Evolutionary conservation across 1,140 invertebrate species (phyloP), one percentile per base, ranked within the genome.

Genomic region (Papilio polytes): DNA sequence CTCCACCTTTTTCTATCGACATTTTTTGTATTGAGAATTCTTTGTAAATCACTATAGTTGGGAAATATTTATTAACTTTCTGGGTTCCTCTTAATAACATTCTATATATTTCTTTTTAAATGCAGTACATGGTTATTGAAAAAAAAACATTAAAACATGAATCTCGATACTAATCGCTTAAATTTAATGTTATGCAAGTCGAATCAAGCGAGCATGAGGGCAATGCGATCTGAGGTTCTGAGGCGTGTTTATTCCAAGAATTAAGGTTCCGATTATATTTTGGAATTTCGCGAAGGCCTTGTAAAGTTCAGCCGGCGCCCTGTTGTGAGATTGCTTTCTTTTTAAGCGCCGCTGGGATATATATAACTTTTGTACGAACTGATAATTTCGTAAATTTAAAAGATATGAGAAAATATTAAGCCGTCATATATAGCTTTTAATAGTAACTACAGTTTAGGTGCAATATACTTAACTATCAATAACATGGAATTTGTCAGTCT

Each of bases 161-260:
- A 31, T 63, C 20, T 63, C 10, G 59, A 63, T 12, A 10, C 59
- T 26, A 13, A 26, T 63, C 22, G 59, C 6, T 22, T 22, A 26
- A 22, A 63, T 63, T 63, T 26, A 26, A 26, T 59, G 20, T 63
- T 63, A 63, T 63, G 59, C 59, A 63, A 63, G 59, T 63, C 22
- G 59, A 63, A 63, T 63, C 10, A 63, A 26, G 22, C 59, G 59
- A 26, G 0, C 22, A 4, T 26, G 20, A 63, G 22, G 12, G 59
- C 59, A 63, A 63, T 22, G 59, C 59, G 31, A 63, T 63, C 59
- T 63, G 59, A 56, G 53, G 53, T 56, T 56, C 59, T 26, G 59
- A 22, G 59, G 59, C 59, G 59, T 26, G 59, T 63, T 70, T 70
- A 15, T 70, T 70, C 63, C 22, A 15, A 70, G 63, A 70, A 70